These are phyloP conservation scores for Patiria pectinifera DNA, from an alignment of 53 echinoderm and acorn worm species.

Conservation along the genomic window DNA sequence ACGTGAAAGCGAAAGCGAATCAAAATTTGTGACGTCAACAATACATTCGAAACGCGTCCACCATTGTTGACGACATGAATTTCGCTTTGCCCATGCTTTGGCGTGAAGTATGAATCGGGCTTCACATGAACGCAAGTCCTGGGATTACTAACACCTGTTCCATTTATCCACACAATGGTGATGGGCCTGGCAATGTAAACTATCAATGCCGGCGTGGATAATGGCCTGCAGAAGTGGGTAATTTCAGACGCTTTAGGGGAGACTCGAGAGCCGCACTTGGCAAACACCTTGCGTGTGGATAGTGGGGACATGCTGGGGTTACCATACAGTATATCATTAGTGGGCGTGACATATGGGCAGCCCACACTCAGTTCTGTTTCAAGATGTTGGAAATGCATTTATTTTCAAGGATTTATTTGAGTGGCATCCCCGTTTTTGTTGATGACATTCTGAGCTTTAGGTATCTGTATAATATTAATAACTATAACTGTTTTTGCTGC, in stretches of 20 bases:
- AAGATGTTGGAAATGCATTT: background rate
- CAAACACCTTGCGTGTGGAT: slow-evolving; percentile 1
- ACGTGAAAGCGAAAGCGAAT: too few relatives aligned
- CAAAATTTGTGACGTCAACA: too few relatives aligned
- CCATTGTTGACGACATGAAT: too few relatives aligned
- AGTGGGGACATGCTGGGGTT: background rate
- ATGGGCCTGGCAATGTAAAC: background rate
- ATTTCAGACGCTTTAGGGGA: background rate
- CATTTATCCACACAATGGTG: background rate
- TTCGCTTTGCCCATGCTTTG: too few relatives aligned
- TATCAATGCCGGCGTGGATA: background rate
- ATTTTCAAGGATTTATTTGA: background rate
- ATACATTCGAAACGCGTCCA: too few relatives aligned
- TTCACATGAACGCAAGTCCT: background rate
- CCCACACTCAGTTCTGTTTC: background rate
- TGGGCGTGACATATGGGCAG: background rate
- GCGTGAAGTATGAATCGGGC: too few relatives aligned
- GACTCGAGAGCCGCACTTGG: background rate
- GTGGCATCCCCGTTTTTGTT: background rate
- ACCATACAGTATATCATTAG: background rate
- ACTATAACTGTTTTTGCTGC: too few relatives aligned
- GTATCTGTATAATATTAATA: too few relatives aligned
- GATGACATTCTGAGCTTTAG: background rate
- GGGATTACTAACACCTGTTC: slow-evolving; percentile 2
- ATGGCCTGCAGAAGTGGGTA: background rate